Evolutionary conservation across 2,797 vertebrate species (phyloP), one percentile per base, ranked within the genome.

Genomic region (Staurois parvus): DNA sequence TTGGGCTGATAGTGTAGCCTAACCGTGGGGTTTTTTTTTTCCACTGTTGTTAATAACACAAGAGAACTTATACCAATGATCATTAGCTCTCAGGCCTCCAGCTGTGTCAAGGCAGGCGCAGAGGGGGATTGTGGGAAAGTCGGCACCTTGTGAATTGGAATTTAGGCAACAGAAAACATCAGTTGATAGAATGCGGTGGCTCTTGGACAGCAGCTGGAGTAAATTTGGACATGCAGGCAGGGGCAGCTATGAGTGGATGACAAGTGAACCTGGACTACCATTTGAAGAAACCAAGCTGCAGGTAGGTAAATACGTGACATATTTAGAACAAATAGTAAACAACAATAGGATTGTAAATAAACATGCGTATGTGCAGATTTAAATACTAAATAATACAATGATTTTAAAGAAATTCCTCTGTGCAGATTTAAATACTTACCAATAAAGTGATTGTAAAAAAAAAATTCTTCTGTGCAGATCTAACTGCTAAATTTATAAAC

Each of bases 141-240:
- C 81, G 40, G 29, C 21, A 40, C 48, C 48, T 87, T 79, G 59
- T 40, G 64, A 74, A 68, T 82, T 40, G 70, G 19, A 34, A 75
- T 79, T 74, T 74, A 74, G 81, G 67, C 52, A 69, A 37, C 74
- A 79, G 48, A 75, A n/a, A 67, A 1, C 86, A 75, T 87, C 73
- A 88, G 83, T 79, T 86, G 79, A 83, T 87, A 90, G 94, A 91
- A 97, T 97, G 96, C 92, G 94, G 86, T 90, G 87, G 89, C 92
- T 96, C 80, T 75, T 95, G 90, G 95, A 95, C 77, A 97, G 95
- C 95, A 97, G 94, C 93, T 96, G 95, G 96, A 95, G 91, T 84
- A 94, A 95, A 93, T 97, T 97, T 37, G 96, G 97, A 79, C 96
- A 96, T 0, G 96, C 96, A 0, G 95, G 95, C 79, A 92, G 96